Evolutionary conservation across 2,888 invertebrate species (phyloP), one percentile per base, ranked within the genome.

Genomic region (Volucella zonaria): DNA sequence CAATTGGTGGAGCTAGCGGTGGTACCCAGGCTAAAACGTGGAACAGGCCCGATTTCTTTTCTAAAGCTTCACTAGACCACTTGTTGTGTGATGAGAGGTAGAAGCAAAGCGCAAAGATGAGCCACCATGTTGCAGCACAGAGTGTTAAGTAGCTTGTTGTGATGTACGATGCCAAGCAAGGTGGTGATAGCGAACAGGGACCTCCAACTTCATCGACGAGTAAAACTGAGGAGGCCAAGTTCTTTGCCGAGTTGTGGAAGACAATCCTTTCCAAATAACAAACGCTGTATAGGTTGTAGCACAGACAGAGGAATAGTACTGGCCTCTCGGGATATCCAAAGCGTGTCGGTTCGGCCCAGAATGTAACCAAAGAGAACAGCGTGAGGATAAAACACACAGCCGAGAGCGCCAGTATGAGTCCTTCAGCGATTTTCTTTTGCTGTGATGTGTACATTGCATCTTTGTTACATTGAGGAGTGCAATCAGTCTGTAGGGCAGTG

Each of bases 321-420:
- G 98, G 98, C 56, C 98, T 93, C 90, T 98, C 98, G 0, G 98
- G 98, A 92, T 98, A 98, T 51, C 96, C 95, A 91, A 98, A 99
- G 68, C 98, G 93, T 47, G 95, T 94, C 42, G 97, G 96, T 89
- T 98, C 98, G 51, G 98, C 95, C 92, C 97, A 95, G 91, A 97
- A 98, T 0, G 98, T 98, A 64, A 96, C 93, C 87, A 96, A 92
- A 0, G 96, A 95, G 91, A 98, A 97, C 0, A 96, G 93, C 0
- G 98, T 97, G 14, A 97, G 95, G 1, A 96, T 93, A 89, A 96
- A 94, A 83, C 96, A 96, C 40, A 96, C 91, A 90, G 96, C 95
- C 0, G 97, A 95, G 92, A 96, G 95, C 4, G 95, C 95, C 38
- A 94, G 94, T 92, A 95, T 95, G 94, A 96, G 95, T 18, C 95